Evolutionary conservation across 2,888 invertebrate species (phyloP).

Genomic region (Meiosimyza decipiens): DNA sequence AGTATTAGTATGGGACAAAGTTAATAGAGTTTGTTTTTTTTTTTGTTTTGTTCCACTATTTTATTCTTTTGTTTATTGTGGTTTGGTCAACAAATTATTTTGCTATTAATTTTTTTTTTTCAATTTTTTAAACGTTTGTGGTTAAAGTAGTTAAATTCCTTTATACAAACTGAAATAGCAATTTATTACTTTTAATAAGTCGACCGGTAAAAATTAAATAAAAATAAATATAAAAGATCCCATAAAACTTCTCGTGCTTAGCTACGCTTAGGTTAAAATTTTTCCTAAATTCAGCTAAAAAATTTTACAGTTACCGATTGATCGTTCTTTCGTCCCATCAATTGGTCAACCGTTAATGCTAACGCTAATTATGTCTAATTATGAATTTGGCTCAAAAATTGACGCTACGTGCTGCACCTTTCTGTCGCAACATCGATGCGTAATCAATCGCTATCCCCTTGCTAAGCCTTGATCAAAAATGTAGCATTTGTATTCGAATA

Average conservation of each 20-base stretch:
- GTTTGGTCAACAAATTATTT: constrained; percentile 17
- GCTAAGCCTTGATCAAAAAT: too few species aligned
- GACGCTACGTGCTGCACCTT: constrained; percentile 58
- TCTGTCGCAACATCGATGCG: background rate
- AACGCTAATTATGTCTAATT: constrained; percentile 26
- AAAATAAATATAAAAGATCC: too few species aligned
- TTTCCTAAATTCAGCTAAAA: too few species aligned
- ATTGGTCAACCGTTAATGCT: background rate
- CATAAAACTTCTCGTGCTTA: too few species aligned
- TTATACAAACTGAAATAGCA: too few species aligned
- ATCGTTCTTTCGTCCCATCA: too few species aligned
- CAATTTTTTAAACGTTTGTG: constrained; percentile 35
- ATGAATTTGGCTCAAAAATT: constrained; percentile 50
- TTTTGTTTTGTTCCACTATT: background rate
- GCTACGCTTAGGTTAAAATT: too few species aligned
- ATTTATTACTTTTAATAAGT: too few species aligned
- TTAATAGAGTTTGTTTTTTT: constrained; percentile 6
- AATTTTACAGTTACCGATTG: too few species aligned
- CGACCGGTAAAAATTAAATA: too few species aligned
- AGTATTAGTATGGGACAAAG: background rate
- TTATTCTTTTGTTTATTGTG: background rate
- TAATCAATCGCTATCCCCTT: too few species aligned
- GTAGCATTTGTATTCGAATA: too few species aligned
- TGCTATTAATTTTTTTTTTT: constrained; percentile 9
- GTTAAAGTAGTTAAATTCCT: constrained; percentile 7